Evolutionary conservation across 2,888 invertebrate species (phyloP).

Genomic region (Nomada lathburiana): DNA sequence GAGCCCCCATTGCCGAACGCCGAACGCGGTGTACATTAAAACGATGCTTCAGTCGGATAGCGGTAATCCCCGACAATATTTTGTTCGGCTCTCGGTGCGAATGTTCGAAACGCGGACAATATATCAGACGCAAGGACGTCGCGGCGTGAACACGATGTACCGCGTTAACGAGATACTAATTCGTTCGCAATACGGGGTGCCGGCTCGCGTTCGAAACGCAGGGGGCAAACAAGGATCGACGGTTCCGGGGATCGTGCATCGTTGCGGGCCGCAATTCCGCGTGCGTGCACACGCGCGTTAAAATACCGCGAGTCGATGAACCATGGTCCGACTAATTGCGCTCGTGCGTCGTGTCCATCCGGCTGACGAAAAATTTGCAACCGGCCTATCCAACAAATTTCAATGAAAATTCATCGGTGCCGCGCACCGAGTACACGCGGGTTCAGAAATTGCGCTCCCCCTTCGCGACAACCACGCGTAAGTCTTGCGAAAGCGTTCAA

Average conservation of each 20-base stretch:
- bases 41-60: constrained; percentile 20
- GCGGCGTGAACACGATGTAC: constrained; percentile 12
- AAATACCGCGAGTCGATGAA: constrained; percentile 55
- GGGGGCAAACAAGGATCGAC: not conserved
- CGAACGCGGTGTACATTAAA: not conserved
- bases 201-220: constrained; percentile 22
- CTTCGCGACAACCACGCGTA: not conserved
- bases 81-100: constrained; percentile 30
- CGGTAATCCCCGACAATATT: constrained; percentile 27
- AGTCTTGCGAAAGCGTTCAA: constrained; percentile 22
- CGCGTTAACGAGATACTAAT: constrained; percentile 57
- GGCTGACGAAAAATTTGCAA: constrained; percentile 45
- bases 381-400: constrained; percentile 47
- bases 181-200: constrained; percentile 18
- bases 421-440: constrained; percentile 1
- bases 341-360: constrained; percentile 15
- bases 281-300: constrained; percentile 15
- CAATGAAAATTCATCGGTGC: constrained; percentile 31
- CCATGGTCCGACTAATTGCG: constrained; percentile 68
- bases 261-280: constrained; percentile 47
- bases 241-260: constrained; percentile 35
- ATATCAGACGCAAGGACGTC: constrained; percentile 2
- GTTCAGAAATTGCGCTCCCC: not conserved
- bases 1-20: not conserved
- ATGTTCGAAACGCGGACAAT: constrained; percentile 32